Percentiles rank a stretch among this genome's conserved stretches.
Evolutionary conservation across 1,140 invertebrate genomes (phyloP).

Genomic region (Achatina immaculata): DNA sequence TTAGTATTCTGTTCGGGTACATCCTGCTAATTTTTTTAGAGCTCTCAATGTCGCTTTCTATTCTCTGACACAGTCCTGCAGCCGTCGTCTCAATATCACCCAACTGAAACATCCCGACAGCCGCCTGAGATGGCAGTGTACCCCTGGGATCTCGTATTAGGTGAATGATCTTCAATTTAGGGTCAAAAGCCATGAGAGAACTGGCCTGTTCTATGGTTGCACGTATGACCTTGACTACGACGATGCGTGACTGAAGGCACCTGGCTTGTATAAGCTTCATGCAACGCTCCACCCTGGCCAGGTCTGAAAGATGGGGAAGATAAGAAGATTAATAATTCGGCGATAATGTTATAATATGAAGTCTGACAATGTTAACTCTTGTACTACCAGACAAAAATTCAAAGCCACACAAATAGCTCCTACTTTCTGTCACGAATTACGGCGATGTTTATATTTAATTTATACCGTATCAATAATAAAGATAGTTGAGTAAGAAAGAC

Average conservation of each 20-base stretch:
- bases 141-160: conserved; percentile 45
- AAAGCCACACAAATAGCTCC: too few species aligned
- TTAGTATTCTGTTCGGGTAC: conserved; percentile 32
- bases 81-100: neutral
- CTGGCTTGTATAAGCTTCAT: neutral
- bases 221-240: conserved; percentile 39
- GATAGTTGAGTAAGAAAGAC: too few species aligned
- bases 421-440: too few species aligned
- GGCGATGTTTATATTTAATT: too few species aligned
- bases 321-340: too few species aligned
- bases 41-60: conserved; percentile 20
- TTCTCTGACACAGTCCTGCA: conserved; percentile 13
- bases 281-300: neutral
- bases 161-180: conserved; percentile 41
- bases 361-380: too few species aligned
- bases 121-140: conserved; percentile 10
- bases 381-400: too few species aligned
- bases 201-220: conserved; percentile 8
- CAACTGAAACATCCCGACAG: neutral
- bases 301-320: too few species aligned
- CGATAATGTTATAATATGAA: too few species aligned
- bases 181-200: conserved; percentile 28
- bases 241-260: conserved; percentile 24
- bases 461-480: too few species aligned
- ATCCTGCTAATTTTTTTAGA: neutral